phyloP scores from a whole-genome alignment of 2,113 vertebrate species.

The Diadophis punctatus region DNA sequence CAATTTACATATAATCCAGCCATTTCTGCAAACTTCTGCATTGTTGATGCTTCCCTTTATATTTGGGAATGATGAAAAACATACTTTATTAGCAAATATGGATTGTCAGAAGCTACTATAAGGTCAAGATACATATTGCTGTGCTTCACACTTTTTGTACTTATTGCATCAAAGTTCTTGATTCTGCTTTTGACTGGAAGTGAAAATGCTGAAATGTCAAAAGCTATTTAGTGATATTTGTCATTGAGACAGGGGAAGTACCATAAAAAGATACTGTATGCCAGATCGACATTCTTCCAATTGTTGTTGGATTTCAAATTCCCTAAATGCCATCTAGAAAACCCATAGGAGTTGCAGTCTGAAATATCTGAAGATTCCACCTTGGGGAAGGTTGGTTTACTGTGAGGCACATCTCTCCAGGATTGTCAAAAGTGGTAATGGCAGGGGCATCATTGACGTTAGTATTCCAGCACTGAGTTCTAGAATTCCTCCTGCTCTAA shows the following conservation, averaged over 20 bases:
- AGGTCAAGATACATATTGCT: conserved; percentile 27
- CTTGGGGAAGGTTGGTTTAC: not conserved
- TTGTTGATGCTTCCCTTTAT: not conserved
- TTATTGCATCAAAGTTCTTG: conserved; percentile 8
- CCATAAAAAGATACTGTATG: conserved; percentile 3
- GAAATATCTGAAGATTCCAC: not conserved
- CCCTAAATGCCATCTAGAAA: not conserved
- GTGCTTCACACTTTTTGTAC: not conserved
- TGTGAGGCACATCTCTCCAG: rapidly evolving
- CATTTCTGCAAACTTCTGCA: not conserved
- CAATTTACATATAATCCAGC: not conserved
- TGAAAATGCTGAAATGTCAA: conserved; percentile 59
- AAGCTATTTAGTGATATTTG: conserved; percentile 1
- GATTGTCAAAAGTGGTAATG: not conserved
- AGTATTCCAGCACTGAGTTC: not conserved
- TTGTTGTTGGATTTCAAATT: not conserved
- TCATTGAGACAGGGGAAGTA: conserved; percentile 40
- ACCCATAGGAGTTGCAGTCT: not conserved
- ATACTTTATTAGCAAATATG: not conserved
- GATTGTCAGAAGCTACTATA: not conserved
- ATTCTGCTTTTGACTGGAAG: conserved; percentile 45
- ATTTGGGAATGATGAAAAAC: not conserved
- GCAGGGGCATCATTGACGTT: not conserved
- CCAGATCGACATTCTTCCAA: not conserved
- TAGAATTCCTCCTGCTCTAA: not conserved